Conservation (phyloP, 2,797 vertebrate genomes). For the Apogon hyalosoma region DNA sequence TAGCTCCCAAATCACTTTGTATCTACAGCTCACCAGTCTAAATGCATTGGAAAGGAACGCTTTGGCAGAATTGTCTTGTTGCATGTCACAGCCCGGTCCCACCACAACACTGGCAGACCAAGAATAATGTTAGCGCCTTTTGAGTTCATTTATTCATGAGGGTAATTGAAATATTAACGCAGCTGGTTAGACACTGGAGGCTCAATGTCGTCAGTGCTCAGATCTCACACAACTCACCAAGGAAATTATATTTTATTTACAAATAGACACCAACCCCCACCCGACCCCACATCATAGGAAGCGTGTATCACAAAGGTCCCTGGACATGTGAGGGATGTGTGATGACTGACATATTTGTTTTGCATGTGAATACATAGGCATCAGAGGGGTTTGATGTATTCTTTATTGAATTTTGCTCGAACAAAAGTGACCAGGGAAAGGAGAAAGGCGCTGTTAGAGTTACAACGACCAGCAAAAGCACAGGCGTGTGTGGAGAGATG, state of each 20-base stretch:
- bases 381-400: not conserved
- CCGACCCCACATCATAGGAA: conserved; percentile 35
- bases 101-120: conserved; percentile 51
- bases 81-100: conserved; percentile 49
- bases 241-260: conserved; percentile 77
- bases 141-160: conserved; percentile 81
- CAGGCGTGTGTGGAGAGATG: no score
- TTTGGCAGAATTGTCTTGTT: conserved; percentile 39
- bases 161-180: conserved; percentile 84
- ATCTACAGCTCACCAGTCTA: conserved; percentile 26
- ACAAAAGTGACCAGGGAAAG: not conserved
- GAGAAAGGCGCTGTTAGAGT: not conserved
- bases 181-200: conserved; percentile 67
- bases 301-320: conserved; percentile 10
- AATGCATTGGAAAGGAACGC: conserved; percentile 32
- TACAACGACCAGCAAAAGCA: conserved; percentile 17
- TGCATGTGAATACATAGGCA: not conserved
- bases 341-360: conserved; percentile 2
- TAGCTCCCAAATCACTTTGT: conserved; percentile 24
- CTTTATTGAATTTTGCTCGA: not conserved
- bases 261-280: conserved; percentile 18
- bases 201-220: conserved; percentile 48
- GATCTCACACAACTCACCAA: conserved; percentile 45
- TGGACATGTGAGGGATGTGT: not conserved
- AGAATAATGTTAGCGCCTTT: conserved; percentile 69